Evolutionary conservation across 2,888 invertebrate species (phyloP), one percentile per base, ranked within the genome.

Genomic region (Rhopalosiphum nymphaeae): DNA sequence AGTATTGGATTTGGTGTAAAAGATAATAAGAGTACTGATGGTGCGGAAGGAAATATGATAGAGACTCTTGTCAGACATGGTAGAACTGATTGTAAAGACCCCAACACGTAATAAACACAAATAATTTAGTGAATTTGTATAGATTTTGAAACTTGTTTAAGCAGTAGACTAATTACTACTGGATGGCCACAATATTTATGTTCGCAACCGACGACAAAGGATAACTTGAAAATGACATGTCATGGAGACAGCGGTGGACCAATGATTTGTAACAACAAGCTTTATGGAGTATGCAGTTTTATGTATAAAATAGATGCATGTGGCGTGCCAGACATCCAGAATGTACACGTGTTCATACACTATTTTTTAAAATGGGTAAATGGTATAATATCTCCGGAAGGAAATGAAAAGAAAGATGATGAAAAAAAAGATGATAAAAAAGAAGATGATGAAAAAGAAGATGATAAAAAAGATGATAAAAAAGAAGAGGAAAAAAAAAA

Each of bases 21-120:
- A n/a, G 4, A 61, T 61, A 29, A 3, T 10, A 0, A 3, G 0
- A 0, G 0, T 4, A 4, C 3, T 29, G 0, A 1, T 3, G 61
- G 11, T 3, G 0, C 3, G 3, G 3, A 11, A 11, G 29, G 61
- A 61, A 9, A 11, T 3, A 61, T 29, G 11, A 61, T 61, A 3
- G 9, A 10, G 0, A 29, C 61, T 61, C 0, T n/a, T 10, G n/a
- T 61, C 1, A 61, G 29, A 61, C 1, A 61, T 61, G 61, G 61
- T 29, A 1, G 10, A 61, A n/a, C 0, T 4, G n/a, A 11, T n/a
- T n/a, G n/a, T 61, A 10, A 11, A 61, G 29, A 7, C 10, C 11
- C 29, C 3, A 0, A 21, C 1, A 13, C 1, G 57, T 10, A 57
- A 3, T 61, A n/a, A 57, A 61, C 61, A 61, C 29, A n/a, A 61